Percentiles rank a stretch among this genome's conserved stretches.
phyloP scores from a whole-genome alignment of 2,797 vertebrate genomes.

The Sebastes trivittatus region DNA sequence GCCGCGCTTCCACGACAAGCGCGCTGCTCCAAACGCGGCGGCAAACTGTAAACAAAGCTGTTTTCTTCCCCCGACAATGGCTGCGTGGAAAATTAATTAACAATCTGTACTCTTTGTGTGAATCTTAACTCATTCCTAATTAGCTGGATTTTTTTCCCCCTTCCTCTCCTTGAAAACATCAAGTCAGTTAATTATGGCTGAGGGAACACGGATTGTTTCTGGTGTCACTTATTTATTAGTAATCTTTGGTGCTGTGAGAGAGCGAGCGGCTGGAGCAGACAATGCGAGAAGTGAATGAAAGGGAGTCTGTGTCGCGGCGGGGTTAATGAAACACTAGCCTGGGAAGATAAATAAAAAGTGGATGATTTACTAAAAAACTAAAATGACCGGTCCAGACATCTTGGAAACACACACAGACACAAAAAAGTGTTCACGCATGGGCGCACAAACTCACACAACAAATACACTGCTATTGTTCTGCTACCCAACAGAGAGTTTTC shows the following conservation, averaged over 20 bases:
- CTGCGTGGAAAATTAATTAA: conserved; percentile 72
- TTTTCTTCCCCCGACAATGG: conserved; percentile 60
- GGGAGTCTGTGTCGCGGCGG: conserved; percentile 64
- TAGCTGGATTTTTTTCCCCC: conserved; percentile 29
- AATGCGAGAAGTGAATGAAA: conserved; percentile 66
- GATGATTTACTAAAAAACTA: conserved; percentile 64
- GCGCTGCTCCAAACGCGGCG: neutral
- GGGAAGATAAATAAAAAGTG: conserved; percentile 74
- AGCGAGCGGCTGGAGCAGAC: conserved; percentile 59
- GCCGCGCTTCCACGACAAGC: neutral
- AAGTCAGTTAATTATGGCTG: conserved; percentile 75
- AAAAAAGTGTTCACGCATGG: neutral
- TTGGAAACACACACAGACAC: conserved; percentile 21
- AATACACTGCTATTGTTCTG: conserved; percentile 5
- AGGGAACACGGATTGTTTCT: conserved; percentile 65
- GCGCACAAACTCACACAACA: neutral
- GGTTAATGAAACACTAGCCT: conserved; percentile 78
- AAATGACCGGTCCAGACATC: conserved; percentile 35
- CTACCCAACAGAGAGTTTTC: conserved; percentile 18
- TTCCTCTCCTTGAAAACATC: conserved; percentile 71
- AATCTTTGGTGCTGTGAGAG: conserved; percentile 60
- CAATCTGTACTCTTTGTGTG: conserved; percentile 64
- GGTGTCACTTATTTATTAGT: conserved; percentile 74
- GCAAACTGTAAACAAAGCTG: conserved; percentile 65
- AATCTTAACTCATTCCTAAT: conserved; percentile 75